Conservation (phyloP, 2,888 invertebrate genomes). For the Megaustenia siamemsis region DNA sequence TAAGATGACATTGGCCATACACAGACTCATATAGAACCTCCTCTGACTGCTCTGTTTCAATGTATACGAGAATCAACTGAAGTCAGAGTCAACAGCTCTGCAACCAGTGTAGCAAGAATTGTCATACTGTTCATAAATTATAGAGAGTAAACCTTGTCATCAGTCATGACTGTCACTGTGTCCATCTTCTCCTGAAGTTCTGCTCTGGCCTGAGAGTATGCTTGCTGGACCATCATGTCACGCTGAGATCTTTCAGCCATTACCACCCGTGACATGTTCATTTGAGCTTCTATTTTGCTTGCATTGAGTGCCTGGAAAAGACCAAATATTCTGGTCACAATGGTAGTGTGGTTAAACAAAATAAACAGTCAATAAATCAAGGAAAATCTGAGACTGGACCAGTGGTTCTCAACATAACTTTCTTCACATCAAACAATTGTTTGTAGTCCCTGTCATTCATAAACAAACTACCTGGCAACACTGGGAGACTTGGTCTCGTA, state of each 20-base stretch:
- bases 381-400: too few species aligned
- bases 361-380: too few species aligned
- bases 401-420: too few species aligned
- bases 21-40: too few species aligned
- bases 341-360: too few species aligned
- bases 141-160: conserved; percentile 63
- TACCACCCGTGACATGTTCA: conserved; percentile 75
- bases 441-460: too few species aligned
- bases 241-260: conserved; percentile 78
- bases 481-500: too few species aligned
- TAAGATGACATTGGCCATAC: too few species aligned
- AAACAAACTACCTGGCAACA: too few species aligned
- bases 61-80: background rate
- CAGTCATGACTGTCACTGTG: conserved; percentile 71
- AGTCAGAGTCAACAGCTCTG: background rate
- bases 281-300: conserved; percentile 77
- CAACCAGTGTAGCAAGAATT: conserved; percentile 34
- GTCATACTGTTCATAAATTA: conserved; percentile 58
- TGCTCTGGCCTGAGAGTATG: conserved; percentile 72
- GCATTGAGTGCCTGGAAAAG: conserved; percentile 76
- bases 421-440: too few species aligned
- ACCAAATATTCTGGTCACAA: too few species aligned
- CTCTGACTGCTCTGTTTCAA: too few species aligned
- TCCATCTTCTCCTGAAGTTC: conserved; percentile 75
- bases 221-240: conserved; percentile 78